Base-by-base conservation (phyloP, 2,113 vertebrate species). In the Cyrtonyx montezumae region DNA sequence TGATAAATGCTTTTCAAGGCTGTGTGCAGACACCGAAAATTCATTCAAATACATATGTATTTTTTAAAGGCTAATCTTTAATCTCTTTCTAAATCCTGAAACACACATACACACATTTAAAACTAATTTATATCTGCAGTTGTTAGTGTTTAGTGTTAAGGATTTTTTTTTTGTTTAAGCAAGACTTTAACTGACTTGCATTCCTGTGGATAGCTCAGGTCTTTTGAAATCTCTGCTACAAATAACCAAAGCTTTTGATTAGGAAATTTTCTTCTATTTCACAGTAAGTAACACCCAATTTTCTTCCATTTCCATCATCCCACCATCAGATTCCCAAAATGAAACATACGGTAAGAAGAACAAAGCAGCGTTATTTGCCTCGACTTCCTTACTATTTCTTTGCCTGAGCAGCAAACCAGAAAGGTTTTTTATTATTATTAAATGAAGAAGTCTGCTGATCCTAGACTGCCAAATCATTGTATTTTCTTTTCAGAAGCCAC, bases 171-270 rank as follows among this genome's bases (percentile, higher is more conserved):
- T 82, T 84, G 87, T 70, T 92, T 92, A 93, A 91, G 79, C 28
- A 89, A 77, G 61, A 92, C 81, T 85, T 96, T 90, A 94, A 94
- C 93, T 76, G 80, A 94, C 92, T 94, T 96, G 87, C 88, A 91
- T 94, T 91, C 91, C 94, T 90, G 88, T 95, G 96, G 95, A 95
- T 88, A 88, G 91, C 93, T 94, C 93, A 92, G 87, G 95, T 96
- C 94, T 93, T 96, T 96, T 97, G 93, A 95, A 96, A 84, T 90
- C 74, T 79, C 36, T 86, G 91, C 96, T 91, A 94, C 96, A 94
- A 96, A 96, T 95, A 94, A 59, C 87, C 90, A 89, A 96, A 97
- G 82, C 93, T 95, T 94, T 84, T 61, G 89, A 90, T 91, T 93
- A 77, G 81, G n/a, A 84, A 91, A 88, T 79, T 63, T 95, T 97